Evolutionary conservation across 2,888 invertebrate species (phyloP).

Genomic region (Fissipunctia ypsillon): DNA sequence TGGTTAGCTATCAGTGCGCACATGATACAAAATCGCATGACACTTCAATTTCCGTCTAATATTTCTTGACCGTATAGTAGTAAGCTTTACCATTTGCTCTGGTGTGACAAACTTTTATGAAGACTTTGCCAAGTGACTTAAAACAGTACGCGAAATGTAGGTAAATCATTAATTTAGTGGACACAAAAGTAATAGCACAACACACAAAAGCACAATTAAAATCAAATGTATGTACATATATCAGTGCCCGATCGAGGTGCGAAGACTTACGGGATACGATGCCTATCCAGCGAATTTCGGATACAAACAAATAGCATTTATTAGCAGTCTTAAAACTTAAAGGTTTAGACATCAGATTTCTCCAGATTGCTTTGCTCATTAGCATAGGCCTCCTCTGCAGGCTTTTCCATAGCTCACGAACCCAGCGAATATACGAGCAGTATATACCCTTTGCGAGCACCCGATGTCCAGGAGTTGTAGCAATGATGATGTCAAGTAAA

Average conservation of each 20-base stretch:
- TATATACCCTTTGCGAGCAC: not conserved
- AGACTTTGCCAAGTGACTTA: too few species aligned
- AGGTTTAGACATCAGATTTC: too few species aligned
- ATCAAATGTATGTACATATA: not conserved
- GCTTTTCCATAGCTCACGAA: too few species aligned
- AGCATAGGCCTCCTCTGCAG: too few species aligned
- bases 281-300: not conserved
- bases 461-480: not conserved
- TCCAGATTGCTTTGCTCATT: too few species aligned
- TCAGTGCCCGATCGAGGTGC: too few species aligned
- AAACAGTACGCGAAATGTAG: too few species aligned
- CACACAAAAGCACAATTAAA: too few species aligned
- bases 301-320: too few species aligned
- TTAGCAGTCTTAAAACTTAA: too few species aligned
- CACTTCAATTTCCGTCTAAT: conserved; percentile 6
- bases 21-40: conserved; percentile 1
- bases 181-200: too few species aligned
- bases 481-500: not conserved
- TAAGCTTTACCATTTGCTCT: not conserved
- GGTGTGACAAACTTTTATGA: not conserved
- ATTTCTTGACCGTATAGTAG: not conserved
- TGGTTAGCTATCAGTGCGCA: conserved; percentile 9
- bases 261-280: not conserved
- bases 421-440: not conserved
- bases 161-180: too few species aligned